Base-by-base conservation (phyloP, 2,888 invertebrate genomes). In the Leucoma salicis region DNA sequence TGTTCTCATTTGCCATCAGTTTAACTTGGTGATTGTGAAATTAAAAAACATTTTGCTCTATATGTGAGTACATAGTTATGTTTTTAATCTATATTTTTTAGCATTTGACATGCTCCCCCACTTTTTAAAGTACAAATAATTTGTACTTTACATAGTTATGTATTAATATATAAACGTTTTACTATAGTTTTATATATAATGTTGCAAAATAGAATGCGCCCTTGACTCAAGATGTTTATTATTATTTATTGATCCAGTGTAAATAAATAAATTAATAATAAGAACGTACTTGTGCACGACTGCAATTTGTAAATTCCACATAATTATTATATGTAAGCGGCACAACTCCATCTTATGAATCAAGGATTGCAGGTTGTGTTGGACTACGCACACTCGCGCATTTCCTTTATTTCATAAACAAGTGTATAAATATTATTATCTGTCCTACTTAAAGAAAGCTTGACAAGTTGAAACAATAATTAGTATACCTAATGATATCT, bases 221-320 rank as follows among this genome's bases (percentile, higher is more conserved):
- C 54, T 54, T 57, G 54, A 12, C 38, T 49, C 34, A 16, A 41
- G 49, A 43, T 46, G 37, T 36, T 31, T 42, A 47, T 24, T 11
- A 31, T 25, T 24, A 11, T 13, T 55, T 51, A 52, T 52, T 38
- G 33, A 49, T 39, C 35, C 32, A 46, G 43, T 40, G 39, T 47
- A 47, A 52, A 57, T 57, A 25, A 46, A 49, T 45, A 0, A 47
- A 40, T 49, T 31, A 42, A 29, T 52, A 13, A 40, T 44, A 36
- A 47, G 24, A 42, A 43, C 15, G 37, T 31, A 33, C 12, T 29
- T 29, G 29, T 29, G 34, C 48, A 42, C 36, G 47, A 48, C 42
- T 44, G 44, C 35, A 39, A 55, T 49, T 28, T 42, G 29, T 47
- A 35, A 49, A 38, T 46, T 45, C 41, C 16, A 48, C 27, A 52